phyloP scores from a whole-genome alignment of 2,888 invertebrate genomes.

The Cantharis nigra region DNA sequence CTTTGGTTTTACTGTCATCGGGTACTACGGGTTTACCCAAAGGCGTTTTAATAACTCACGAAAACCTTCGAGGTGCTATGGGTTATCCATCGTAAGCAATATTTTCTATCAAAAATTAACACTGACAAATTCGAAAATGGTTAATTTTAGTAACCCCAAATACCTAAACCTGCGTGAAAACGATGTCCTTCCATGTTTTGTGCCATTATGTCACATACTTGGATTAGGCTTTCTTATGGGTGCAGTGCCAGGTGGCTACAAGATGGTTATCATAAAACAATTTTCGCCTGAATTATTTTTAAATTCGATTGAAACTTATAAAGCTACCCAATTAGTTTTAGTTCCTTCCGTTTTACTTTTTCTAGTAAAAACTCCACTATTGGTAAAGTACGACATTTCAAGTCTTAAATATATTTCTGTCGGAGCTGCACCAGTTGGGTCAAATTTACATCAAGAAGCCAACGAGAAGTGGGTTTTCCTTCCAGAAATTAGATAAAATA shows the following conservation, averaged over 20 bases:
- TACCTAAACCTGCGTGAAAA: neutral
- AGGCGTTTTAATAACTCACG: conserved; percentile 74
- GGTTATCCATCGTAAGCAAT: neutral
- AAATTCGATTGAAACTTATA: conserved; percentile 52
- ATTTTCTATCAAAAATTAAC: neutral
- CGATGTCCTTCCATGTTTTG: neutral
- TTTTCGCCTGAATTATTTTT: conserved; percentile 74
- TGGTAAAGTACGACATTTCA: conserved; percentile 71
- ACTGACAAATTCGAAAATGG: neutral
- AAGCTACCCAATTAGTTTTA: conserved; percentile 37
- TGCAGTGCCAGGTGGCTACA: conserved; percentile 35
- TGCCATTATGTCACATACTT: neutral
- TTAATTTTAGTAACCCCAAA: neutral
- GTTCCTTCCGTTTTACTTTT: conserved; percentile 67
- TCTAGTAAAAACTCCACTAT: conserved; percentile 75
- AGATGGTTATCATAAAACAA: conserved; percentile 60
- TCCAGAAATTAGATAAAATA: neutral
- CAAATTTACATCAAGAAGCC: conserved; percentile 59
- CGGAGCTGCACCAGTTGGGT: conserved; percentile 75
- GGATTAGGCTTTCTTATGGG: neutral
- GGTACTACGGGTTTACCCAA: conserved; percentile 81
- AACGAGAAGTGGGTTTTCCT: neutral
- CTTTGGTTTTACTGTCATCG: conserved; percentile 75
- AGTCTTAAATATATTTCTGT: conserved; percentile 67
- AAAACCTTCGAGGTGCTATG: conserved; percentile 59